These are phyloP conservation scores for Gymnothorax reevesii DNA, from an alignment of 2,797 vertebrate species.

Conservation along the genomic window DNA sequence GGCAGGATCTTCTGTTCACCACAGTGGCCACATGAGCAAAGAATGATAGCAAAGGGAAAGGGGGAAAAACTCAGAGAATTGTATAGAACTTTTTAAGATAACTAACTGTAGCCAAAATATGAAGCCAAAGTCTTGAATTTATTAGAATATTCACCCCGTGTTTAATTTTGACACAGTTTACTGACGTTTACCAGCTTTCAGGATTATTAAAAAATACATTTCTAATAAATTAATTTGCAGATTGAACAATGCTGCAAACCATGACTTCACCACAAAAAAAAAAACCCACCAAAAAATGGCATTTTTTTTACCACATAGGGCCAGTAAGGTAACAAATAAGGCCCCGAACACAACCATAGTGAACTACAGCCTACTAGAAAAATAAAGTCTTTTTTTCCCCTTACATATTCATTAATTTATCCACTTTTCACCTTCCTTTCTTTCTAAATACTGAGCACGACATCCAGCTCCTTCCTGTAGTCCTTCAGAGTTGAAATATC, in stretches of 20 bases:
- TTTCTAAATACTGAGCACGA: too few species aligned
- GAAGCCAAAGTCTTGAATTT: neutral
- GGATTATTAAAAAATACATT: neutral
- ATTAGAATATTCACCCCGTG: neutral
- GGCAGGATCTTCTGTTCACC: neutral
- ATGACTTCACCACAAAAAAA: neutral
- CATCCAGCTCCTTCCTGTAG: too few species aligned
- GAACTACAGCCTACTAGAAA: neutral
- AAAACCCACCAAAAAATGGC: neutral
- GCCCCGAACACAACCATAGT: neutral
- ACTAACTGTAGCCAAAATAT: neutral
- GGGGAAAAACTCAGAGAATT: neutral
- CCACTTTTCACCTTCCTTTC: too few species aligned
- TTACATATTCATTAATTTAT: neutral
- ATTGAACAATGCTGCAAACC: neutral
- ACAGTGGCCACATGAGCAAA: neutral
- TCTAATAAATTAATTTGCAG: neutral
- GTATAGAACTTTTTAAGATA: neutral
- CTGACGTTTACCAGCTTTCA: neutral
- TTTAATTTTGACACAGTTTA: neutral
- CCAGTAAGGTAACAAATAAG: too few species aligned
- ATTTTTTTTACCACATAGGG: too few species aligned
- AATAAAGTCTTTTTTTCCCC: neutral
- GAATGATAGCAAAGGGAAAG: neutral
- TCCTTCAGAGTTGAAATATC: too few species aligned